These are phyloP conservation scores for Leptosomus discolor DNA, from an alignment of 2,113 vertebrate genomes.

Conservation along the genomic window DNA sequence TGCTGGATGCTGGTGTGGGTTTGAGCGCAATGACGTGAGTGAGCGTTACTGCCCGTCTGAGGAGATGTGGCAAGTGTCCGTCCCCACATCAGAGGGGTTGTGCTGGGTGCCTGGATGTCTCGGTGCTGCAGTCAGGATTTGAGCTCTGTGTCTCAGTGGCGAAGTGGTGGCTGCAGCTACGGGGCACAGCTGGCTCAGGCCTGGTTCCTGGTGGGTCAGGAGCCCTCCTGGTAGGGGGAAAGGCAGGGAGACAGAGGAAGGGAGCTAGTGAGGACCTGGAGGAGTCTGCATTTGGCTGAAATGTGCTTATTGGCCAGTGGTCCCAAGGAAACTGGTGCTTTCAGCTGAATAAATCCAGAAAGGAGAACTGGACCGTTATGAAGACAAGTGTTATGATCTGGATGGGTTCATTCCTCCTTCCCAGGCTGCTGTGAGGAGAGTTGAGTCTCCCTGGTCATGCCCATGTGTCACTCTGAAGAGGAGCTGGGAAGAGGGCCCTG, in stretches of 20 bases:
- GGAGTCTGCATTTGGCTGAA: background rate
- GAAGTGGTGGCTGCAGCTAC: background rate
- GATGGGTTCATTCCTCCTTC: background rate
- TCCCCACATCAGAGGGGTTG: accelerated
- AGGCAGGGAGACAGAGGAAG: background rate
- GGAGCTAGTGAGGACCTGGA: background rate
- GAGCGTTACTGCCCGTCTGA: accelerated
- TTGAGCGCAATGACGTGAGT: background rate
- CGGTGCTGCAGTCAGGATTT: accelerated
- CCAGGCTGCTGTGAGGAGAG: background rate
- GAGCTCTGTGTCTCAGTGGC: background rate
- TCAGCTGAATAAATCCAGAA: background rate
- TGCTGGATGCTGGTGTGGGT: background rate
- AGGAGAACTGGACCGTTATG: background rate
- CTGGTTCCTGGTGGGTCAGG: background rate
- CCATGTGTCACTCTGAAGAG: background rate
- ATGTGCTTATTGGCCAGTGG: accelerated
- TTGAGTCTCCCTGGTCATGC: background rate
- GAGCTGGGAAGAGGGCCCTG: background rate
- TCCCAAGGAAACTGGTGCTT: background rate
- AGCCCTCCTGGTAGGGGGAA: background rate
- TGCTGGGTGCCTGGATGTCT: accelerated
- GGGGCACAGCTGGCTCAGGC: background rate
- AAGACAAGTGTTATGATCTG: background rate
- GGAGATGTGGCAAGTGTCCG: background rate